Evolutionary conservation across 2,113 vertebrate species (phyloP), one percentile per base, ranked within the genome.

Genomic region (Alethe castanea): DNA sequence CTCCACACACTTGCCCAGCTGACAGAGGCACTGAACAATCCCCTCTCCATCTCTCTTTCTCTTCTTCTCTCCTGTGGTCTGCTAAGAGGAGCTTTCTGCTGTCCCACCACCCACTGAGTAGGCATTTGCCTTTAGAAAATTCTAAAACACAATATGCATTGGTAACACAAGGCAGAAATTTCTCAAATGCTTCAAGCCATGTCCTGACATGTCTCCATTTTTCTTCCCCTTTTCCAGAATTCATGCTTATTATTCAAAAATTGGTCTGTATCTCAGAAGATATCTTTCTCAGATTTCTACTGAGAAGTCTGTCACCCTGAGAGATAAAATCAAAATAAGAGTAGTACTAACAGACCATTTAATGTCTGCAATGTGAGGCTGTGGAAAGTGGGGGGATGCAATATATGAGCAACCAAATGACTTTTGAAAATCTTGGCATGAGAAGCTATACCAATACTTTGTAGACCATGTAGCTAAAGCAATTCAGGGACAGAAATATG

Each of bases 101-200:
- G 5, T 73, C 80, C 69, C 83, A 71, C 95, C 92, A 91, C 92
- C 83, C 92, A 86, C 40, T 0, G 8, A 91, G 80, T 8, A 94
- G 65, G 44, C 95, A 92, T 88, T 94, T 91, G 76, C 60, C 86
- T 91, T 74, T 60, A 92, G 83, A 95, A 92, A 74, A 53, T 78
- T 91, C 64, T 78, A 36, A 91, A 91, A 47, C n/a, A 76, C 91
- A 84, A 67, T 78, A 84, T 91, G 91, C 19, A 17, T 53, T 92
- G 65, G 72, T 67, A 79, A 91, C 31, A 71, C 70, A 92, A 92
- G 70, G n/a, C 91, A 95, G 69, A 90, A 78, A 36, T 86, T 81
- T 86, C 88, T 84, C 40, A 86, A n/a, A 40, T 74, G 88, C 83
- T 91, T 84, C 80, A 92, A 81, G 69, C 35, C 53, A 20, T 74